These are phyloP conservation scores for Oophaga pumilio DNA, from an alignment of 2,113 vertebrate species.

Conservation along the genomic window DNA sequence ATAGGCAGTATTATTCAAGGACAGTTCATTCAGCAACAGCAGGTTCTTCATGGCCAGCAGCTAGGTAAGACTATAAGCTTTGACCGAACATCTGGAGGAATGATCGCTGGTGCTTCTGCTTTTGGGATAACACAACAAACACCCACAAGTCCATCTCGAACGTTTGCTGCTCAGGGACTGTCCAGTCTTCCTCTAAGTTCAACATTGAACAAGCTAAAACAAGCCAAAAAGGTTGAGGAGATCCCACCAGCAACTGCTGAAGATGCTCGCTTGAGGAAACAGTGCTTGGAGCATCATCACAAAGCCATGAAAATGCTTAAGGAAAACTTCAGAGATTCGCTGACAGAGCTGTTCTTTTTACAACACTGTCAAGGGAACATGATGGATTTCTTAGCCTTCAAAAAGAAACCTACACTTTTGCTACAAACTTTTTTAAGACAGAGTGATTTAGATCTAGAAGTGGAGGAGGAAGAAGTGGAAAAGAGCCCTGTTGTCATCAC, in stretches of 20 bases:
- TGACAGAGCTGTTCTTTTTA: constrained; percentile 95
- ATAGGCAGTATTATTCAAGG: constrained; percentile 93
- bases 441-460: constrained; percentile 93
- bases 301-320: constrained; percentile 88
- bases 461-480: constrained; percentile 93
- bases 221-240: constrained; percentile 87
- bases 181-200: constrained; percentile 78
- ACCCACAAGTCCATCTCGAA: constrained; percentile 87
- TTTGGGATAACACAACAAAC: constrained; percentile 86
- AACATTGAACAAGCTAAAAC: constrained; percentile 77
- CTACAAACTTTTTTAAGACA: constrained; percentile 91
- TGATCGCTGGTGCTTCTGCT: constrained; percentile 74
- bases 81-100: constrained; percentile 78
- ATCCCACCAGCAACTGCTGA: constrained; percentile 89
- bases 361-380: constrained; percentile 98
- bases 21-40: constrained; percentile 80
- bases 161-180: constrained; percentile 77
- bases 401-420: constrained; percentile 91
- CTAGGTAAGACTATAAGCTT: constrained; percentile 76
- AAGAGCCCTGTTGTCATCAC: constrained; percentile 95
- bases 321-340: constrained; percentile 90
- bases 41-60: constrained; percentile 71
- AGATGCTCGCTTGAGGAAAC: constrained; percentile 88
- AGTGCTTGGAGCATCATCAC: constrained; percentile 89
- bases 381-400: constrained; percentile 97